These are phyloP conservation scores for Trichechus manatus DNA, from an alignment of 2,113 vertebrate species.

Conservation along the genomic window DNA sequence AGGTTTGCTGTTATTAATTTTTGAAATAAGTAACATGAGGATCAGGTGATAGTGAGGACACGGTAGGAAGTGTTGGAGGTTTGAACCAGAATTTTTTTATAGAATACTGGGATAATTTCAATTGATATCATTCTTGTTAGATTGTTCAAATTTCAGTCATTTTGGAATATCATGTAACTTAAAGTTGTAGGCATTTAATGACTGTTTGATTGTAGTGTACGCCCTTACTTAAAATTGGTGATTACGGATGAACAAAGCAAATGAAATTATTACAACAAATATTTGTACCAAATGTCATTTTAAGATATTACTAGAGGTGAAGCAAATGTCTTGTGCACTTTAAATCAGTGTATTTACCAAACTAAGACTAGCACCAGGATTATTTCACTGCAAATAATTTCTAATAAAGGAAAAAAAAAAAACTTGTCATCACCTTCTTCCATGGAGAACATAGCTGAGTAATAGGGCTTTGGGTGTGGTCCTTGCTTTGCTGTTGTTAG, in stretches of 20 bases:
- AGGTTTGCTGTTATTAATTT: neutral
- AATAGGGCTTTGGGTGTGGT: neutral
- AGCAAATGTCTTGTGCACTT: neutral
- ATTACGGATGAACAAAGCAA: neutral
- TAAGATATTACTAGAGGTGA: neutral
- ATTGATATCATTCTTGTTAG: neutral
- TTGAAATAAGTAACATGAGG: neutral
- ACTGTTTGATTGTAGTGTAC: neutral
- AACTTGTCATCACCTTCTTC: neutral
- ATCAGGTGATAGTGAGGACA: neutral
- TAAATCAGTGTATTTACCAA: neutral
- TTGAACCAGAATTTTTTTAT: neutral
- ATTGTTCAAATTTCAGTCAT: neutral
- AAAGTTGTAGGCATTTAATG: neutral
- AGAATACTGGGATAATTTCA: neutral
- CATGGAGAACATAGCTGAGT: neutral
- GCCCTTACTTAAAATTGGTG: neutral
- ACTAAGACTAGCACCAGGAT: neutral
- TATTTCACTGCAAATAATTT: neutral
- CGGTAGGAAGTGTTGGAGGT: neutral
- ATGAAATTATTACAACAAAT: neutral
- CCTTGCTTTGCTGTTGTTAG: too few relatives aligned
- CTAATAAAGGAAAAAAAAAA: neutral
- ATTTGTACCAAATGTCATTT: neutral
- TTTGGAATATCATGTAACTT: neutral